phyloP scores from a whole-genome alignment of 1,140 invertebrate genomes.

The Telenomus remus region DNA sequence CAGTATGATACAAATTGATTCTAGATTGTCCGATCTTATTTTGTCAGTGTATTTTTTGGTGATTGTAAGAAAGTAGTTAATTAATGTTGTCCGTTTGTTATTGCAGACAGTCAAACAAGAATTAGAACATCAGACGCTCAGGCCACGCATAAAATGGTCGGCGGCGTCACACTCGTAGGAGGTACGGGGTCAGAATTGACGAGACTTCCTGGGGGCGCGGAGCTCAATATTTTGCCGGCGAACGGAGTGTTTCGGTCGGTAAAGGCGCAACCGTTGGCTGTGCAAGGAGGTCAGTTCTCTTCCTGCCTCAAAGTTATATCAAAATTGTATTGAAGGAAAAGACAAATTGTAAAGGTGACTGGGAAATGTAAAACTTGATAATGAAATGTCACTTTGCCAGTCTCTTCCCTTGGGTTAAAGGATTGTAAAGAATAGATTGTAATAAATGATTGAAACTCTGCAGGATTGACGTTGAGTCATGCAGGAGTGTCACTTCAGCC shows the following conservation, averaged over 20 bases:
- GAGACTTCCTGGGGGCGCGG: constrained; percentile 72
- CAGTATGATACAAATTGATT: too few species aligned
- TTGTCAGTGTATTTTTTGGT: too few species aligned
- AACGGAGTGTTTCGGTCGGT: constrained; percentile 71
- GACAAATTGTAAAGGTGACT: too few species aligned
- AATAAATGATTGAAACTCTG: constrained; percentile 14
- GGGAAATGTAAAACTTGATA: too few species aligned
- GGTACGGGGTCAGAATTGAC: constrained; percentile 70
- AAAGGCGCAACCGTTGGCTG: constrained; percentile 63
- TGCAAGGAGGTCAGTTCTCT: constrained; percentile 67
- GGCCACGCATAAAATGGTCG: constrained; percentile 72
- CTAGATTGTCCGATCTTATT: too few species aligned
- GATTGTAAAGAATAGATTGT: too few species aligned
- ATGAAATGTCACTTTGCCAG: too few species aligned
- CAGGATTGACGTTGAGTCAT: constrained; percentile 72
- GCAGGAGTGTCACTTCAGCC: constrained; percentile 71
- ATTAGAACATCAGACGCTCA: constrained; percentile 71
- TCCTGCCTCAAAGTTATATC: too few species aligned
- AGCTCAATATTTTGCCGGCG: constrained; percentile 73
- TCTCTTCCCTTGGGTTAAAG: too few species aligned
- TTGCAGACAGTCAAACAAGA: constrained; percentile 70
- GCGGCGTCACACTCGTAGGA: constrained; percentile 72
- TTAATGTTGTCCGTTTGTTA: constrained; percentile 22
- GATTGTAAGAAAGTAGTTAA: too few species aligned
- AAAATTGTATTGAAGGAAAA: too few species aligned